Base-by-base conservation (phyloP, 2,113 vertebrate species). In the Trachemys scripta region DNA sequence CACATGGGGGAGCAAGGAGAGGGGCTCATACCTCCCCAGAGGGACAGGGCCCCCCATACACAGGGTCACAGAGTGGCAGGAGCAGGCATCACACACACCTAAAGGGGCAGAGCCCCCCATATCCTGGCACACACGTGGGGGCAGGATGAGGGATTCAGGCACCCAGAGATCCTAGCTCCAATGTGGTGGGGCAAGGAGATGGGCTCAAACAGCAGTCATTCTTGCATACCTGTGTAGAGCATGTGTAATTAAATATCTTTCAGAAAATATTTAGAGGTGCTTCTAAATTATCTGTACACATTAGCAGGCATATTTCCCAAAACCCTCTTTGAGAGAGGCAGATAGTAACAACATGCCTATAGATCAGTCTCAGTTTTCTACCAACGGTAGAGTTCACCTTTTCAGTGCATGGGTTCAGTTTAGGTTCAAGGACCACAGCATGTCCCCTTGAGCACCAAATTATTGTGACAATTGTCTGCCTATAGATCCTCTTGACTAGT, bases 401-500 rank as follows among this genome's bases (percentile, higher is more conserved):
- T 47, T 47, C 42, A 47, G 75, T 47, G 42, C 75, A 25, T 25
- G 38, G 25, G 22, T 27, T 13, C 10, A 27, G 24, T 27, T 45
- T 8, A 78, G 5, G 5, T 45, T 84, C 51, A 88, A 88, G 80
- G 27, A 38, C n/a, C 19, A 38, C 19, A 38, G 65, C n/a, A 3
- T 0, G 0, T 38, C 5, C 72, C 2, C 0, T 81, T 90, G 78
- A 82, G n/a, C 76, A 5, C 29, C 4, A 11, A 1, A 2, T 9
- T 91, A 42, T 79, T 80, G 6, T 80, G 17, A 51, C 10, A 54
- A 84, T 35, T 54, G 38, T 2, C 8, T 51, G 25, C 62, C 22
- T 83, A 4, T 2, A 47, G 4, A 45, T 38, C 88, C 81, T 93
- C 20, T 62, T 86, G 25, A 69, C 90, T 95, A 42, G 49, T 35